Percentiles rank a stretch among this genome's conserved stretches.
Conservation (phyloP, 2,888 invertebrate genomes). For the Spialia ferax region DNA sequence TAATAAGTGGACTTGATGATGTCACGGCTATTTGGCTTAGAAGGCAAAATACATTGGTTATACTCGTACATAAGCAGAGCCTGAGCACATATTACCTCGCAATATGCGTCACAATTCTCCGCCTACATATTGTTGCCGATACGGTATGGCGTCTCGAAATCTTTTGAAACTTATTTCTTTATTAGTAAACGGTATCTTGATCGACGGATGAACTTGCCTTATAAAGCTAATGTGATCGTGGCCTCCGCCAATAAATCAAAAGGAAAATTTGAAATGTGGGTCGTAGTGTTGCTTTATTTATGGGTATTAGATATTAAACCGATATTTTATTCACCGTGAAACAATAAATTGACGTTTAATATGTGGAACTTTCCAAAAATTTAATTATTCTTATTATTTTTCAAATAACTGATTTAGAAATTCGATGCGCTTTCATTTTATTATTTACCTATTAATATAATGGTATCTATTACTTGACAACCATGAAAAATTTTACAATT, state of each 20-base stretch:
- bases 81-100: slow-evolving; percentile 31
- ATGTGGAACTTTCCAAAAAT: neutral
- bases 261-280: slow-evolving; percentile 6
- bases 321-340: neutral
- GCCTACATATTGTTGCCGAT: slow-evolving; percentile 62
- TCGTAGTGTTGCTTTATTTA: neutral
- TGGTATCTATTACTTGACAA: too few relatives aligned
- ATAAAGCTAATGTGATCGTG: slow-evolving; percentile 48
- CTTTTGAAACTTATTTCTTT: slow-evolving; percentile 53
- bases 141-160: slow-evolving; percentile 55
- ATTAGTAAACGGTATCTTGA: slow-evolving; percentile 53
- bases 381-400: neutral
- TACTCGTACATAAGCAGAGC: slow-evolving; percentile 47
- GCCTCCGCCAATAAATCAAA: slow-evolving; percentile 32
- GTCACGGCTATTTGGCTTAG: slow-evolving; percentile 67
- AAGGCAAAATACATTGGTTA: slow-evolving; percentile 64
- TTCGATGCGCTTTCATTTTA: neutral
- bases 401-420: neutral
- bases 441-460: too few relatives aligned
- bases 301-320: neutral
- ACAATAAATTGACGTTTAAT: neutral
- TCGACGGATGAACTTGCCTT: slow-evolving; percentile 56
- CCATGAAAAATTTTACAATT: too few relatives aligned
- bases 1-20: slow-evolving; percentile 69
- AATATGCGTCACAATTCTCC: slow-evolving; percentile 68